These are phyloP conservation scores for Hydropotes inermis DNA, from an alignment of 2,113 vertebrate genomes.

Conservation along the genomic window DNA sequence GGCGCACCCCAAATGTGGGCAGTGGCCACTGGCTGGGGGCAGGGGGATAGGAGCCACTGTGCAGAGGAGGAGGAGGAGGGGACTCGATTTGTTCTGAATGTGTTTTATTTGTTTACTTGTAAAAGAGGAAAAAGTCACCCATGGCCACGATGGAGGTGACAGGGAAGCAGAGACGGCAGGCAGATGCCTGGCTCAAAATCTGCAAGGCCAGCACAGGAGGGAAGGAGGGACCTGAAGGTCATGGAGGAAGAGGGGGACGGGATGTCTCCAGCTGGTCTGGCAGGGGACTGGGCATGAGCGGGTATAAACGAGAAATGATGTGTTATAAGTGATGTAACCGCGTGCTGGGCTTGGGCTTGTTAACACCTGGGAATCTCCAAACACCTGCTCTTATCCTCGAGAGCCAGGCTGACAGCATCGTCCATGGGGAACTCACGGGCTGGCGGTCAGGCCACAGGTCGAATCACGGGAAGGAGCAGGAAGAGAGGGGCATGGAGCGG, in stretches of 20 bases:
- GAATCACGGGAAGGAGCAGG: neutral
- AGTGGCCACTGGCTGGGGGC: fast-evolving
- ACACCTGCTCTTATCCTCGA: neutral
- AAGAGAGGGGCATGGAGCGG: neutral
- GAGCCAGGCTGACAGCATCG: neutral
- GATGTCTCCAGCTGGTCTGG: neutral
- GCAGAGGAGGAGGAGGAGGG: neutral
- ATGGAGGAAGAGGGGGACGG: neutral
- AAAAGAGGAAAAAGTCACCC: neutral
- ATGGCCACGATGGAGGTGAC: neutral
- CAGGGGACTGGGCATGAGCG: neutral
- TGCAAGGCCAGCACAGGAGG: neutral
- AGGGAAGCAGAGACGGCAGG: neutral
- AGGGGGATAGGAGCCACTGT: neutral
- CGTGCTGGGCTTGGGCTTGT: neutral
- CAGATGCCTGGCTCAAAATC: neutral
- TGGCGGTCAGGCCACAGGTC: neutral
- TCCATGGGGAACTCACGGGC: neutral
- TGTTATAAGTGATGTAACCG: neutral
- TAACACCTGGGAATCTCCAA: neutral
- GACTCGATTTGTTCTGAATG: neutral
- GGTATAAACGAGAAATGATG: neutral
- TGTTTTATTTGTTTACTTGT: neutral
- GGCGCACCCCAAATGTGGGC: fast-evolving
- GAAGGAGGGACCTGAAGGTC: too few species aligned